phyloP scores from a whole-genome alignment of 2,113 vertebrate species.

The Platysteira castanea region DNA sequence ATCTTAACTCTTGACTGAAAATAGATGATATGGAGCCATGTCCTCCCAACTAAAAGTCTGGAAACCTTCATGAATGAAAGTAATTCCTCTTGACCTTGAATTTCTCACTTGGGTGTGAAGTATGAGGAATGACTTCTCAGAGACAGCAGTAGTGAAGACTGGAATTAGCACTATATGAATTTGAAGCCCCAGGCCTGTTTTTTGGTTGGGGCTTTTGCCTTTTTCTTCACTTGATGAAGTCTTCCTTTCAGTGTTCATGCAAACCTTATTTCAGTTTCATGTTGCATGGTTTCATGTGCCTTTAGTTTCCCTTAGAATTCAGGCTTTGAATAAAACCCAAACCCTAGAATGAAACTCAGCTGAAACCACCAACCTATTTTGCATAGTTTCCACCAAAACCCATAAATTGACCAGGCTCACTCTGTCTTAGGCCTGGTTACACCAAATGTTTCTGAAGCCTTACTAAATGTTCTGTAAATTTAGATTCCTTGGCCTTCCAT shows the following conservation, averaged over 20 bases:
- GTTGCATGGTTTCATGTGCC: neutral
- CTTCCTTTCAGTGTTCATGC: neutral
- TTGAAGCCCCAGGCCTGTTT: neutral
- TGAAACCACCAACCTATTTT: conserved; percentile 19
- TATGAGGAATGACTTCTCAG: neutral
- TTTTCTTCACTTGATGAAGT: neutral
- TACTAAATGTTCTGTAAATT: neutral
- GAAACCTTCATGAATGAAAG: neutral
- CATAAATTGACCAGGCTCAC: neutral
- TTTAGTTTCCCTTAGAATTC: neutral
- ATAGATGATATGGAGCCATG: neutral
- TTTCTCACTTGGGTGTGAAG: neutral
- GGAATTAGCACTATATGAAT: neutral
- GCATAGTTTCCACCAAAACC: conserved; percentile 41
- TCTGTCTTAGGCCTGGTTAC: neutral
- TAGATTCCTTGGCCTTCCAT: neutral
- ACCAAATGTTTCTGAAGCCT: neutral
- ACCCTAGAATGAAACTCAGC: neutral
- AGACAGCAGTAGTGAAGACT: neutral
- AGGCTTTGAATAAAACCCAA: neutral
- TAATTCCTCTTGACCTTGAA: neutral
- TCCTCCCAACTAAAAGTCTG: neutral
- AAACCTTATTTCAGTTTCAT: neutral
- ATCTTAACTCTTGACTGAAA: conserved; percentile 35
- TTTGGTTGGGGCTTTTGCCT: neutral